Evolutionary conservation across 2,797 vertebrate genomes (phyloP).

Genomic region (Alosa sapidissima): DNA sequence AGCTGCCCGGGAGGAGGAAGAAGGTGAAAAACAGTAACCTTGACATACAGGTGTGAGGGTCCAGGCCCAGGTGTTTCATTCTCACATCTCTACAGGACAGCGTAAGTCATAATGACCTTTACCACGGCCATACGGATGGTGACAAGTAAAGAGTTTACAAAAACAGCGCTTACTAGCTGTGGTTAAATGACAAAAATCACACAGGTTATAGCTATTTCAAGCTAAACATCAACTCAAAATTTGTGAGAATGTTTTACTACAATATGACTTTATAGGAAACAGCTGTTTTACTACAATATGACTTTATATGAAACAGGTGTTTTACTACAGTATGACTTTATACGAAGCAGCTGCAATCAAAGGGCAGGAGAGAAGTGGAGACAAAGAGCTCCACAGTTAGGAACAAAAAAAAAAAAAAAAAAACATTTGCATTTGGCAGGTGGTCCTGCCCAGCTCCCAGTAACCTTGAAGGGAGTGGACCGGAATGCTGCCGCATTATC

Average conservation of each 20-base stretch:
- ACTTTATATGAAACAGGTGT: neutral
- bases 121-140: neutral
- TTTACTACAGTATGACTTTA: too few relatives aligned
- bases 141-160: neutral
- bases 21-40: conserved; percentile 40
- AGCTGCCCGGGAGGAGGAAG: neutral
- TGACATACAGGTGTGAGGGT: neutral
- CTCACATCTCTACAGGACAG: conserved; percentile 63
- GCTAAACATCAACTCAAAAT: neutral
- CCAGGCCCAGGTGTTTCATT: conserved; percentile 66
- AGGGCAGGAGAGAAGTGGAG: conserved; percentile 23
- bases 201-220: neutral
- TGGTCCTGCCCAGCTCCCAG: conserved; percentile 64
- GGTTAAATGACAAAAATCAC: neutral
- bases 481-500: conserved; percentile 68
- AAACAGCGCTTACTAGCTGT: neutral
- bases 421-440: conserved; percentile 71
- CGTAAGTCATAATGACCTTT: conserved; percentile 48
- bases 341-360: too few relatives aligned
- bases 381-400: conserved; percentile 37
- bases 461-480: conserved; percentile 78
- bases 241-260: neutral
- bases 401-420: conserved; percentile 57
- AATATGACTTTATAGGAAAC: neutral
- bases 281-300: neutral